Percentiles rank a stretch among this genome's conserved stretches.
Conservation (phyloP, 2,888 invertebrate genomes). For the Spodoptera exigua region DNA sequence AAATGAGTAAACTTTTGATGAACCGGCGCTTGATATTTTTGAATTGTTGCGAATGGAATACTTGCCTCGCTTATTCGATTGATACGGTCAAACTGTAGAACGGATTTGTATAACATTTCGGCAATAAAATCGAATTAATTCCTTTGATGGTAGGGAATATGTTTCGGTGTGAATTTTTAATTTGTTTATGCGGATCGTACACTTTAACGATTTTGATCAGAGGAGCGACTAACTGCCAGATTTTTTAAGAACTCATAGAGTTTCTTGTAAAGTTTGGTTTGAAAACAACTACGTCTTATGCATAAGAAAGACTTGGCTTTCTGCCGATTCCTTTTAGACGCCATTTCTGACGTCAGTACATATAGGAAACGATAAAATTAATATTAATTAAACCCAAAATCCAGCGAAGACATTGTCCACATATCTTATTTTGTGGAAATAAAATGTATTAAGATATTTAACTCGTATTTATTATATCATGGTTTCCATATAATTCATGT, state of each 20-base stretch:
- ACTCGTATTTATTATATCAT: constrained; percentile 58
- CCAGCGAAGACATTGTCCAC: constrained; percentile 52
- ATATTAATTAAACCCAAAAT: constrained; percentile 56
- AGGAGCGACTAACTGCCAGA: constrained; percentile 43
- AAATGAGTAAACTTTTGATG: neutral
- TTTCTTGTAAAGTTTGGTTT: constrained; percentile 47
- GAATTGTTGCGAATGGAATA: constrained; percentile 27
- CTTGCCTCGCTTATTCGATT: constrained; percentile 18
- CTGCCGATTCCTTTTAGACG: constrained; percentile 59
- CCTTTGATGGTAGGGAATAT: constrained; percentile 14
- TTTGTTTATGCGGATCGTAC: constrained; percentile 48
- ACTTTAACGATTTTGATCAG: constrained; percentile 55
- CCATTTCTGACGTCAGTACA: constrained; percentile 8
- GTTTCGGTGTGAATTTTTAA: constrained; percentile 4
- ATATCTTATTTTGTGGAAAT: constrained; percentile 65
- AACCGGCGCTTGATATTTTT: constrained; percentile 5
- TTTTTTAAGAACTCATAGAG: constrained; percentile 49
- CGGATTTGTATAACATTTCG: constrained; percentile 41
- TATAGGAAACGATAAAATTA: constrained; percentile 60
- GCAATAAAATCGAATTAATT: constrained; percentile 34
- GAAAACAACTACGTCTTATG: constrained; percentile 47
- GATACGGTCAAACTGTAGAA: constrained; percentile 44
- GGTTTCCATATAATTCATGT: constrained; percentile 33
- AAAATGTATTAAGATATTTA: constrained; percentile 49
- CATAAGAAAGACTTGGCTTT: constrained; percentile 59